Evolutionary conservation across 2,797 vertebrate genomes (phyloP).

Genomic region (Tauraco hartlaubi): DNA sequence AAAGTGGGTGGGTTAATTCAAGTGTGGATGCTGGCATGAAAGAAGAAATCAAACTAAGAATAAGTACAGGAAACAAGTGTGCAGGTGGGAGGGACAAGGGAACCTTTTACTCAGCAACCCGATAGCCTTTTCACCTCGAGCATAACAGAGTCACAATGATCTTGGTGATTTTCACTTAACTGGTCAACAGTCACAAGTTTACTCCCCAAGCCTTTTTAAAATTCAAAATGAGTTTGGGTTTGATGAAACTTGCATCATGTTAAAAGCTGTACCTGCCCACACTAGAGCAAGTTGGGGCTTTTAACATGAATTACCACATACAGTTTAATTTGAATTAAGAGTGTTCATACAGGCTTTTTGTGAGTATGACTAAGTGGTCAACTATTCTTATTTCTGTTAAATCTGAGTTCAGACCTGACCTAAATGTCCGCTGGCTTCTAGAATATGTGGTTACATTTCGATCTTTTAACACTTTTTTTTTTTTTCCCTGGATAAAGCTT

Average conservation of each 20-base stretch:
- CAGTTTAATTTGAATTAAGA: neutral
- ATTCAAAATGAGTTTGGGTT: neutral
- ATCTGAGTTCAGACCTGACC: neutral
- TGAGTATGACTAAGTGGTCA: neutral
- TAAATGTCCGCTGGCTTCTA: neutral
- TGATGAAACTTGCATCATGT: neutral
- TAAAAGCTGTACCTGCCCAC: neutral
- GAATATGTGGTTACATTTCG: neutral
- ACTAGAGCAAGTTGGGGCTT: neutral
- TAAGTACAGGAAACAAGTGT: slow-evolving; percentile 55
- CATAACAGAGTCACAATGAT: neutral
- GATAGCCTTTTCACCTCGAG: neutral
- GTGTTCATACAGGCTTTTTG: neutral
- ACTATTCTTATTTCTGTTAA: neutral
- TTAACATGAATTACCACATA: neutral
- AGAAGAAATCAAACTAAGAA: slow-evolving; percentile 56
- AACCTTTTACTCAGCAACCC: slow-evolving; percentile 33
- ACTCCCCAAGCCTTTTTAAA: neutral
- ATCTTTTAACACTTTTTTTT: neutral
- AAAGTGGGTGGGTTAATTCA: slow-evolving; percentile 54
- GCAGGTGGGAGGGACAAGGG: neutral
- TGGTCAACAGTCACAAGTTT: neutral
- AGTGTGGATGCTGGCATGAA: slow-evolving; percentile 36
- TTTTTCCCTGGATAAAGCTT: neutral
- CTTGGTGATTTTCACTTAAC: neutral